Evolutionary conservation across 2,113 vertebrate genomes (phyloP), one percentile per base, ranked within the genome.

Genomic region (Macheiramphus alcinus): DNA sequence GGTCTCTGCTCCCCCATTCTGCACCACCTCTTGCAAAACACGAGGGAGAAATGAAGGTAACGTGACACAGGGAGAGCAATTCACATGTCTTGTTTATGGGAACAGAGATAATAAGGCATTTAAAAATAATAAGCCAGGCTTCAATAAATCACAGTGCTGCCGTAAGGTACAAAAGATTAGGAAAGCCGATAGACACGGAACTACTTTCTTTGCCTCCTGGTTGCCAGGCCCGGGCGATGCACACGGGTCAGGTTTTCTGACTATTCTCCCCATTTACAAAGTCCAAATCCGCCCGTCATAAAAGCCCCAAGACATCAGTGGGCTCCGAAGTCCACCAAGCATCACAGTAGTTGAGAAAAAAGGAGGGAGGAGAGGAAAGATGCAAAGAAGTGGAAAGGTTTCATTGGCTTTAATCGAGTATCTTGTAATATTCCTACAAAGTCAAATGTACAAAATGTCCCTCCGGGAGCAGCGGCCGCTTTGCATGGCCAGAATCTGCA

Each of bases 341-440:
- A 52, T 7, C 0, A 3, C 2, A 6, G 31, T 10, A 16, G 2
- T 1, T 27, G 80, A 48, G 45, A 27, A 40, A 70, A 58, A 0
- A n/a, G 42, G 25, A 45, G 21, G 52, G 61, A 71, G 47, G 23
- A 58, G 16, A n/a, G 65, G 66, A 16, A 43, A 47, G 62, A 8
- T 3, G 17, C 2, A 23, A 29, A 78, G 59, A 32, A 80, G 26
- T 25, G n/a, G n/a, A 13, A 21, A 68, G 31, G 55, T 40, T 65
- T 65, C 16, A 4, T 1, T 6, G 13, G 40, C 52, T 91, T 56
- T n/a, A 15, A n/a, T 2, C 0, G 1, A 8, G 11, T 27, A n/a
- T 25, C 68, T 63, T 16, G 2, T 4, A 36, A 45, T 7, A 65
- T 34, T 73, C 58, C 68, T 52, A 70, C 62, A 9, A 66, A 84